These are phyloP conservation scores for Nysson spinosus DNA, from an alignment of 2,888 invertebrate genomes.

Conservation along the genomic window DNA sequence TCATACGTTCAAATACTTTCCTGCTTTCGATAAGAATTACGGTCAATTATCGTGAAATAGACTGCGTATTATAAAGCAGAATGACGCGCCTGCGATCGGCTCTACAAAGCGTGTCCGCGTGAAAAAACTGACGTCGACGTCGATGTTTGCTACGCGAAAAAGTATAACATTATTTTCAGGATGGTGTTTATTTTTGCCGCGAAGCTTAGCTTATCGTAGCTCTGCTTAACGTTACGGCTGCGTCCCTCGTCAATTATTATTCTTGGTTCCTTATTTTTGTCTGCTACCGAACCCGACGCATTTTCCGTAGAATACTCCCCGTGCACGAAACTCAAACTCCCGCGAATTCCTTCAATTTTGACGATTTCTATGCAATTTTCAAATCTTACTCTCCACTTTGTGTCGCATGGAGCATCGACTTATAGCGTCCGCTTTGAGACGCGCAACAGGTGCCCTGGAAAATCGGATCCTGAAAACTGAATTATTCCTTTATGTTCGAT, in stretches of 20 bases:
- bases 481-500: too few relatives aligned
- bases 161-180: conserved; percentile 55
- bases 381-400: neutral
- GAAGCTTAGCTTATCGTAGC: conserved; percentile 43
- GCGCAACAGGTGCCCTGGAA: conserved; percentile 47
- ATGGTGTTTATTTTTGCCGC: conserved; percentile 56
- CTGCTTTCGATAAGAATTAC: too few relatives aligned
- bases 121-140: neutral
- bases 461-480: too few relatives aligned
- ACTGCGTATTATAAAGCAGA: too few relatives aligned
- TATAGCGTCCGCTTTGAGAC: neutral
- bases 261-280: conserved; percentile 58
- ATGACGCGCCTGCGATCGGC: too few relatives aligned
- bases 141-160: conserved; percentile 28
- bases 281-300: conserved; percentile 27
- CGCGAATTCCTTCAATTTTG: conserved; percentile 1
- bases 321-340: conserved; percentile 2
- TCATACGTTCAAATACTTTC: too few relatives aligned
- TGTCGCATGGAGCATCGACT: neutral
- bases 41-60: too few relatives aligned
- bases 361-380: neutral
- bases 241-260: conserved; percentile 58
- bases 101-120: too few relatives aligned
- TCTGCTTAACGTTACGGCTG: conserved; percentile 53
- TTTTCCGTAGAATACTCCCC: conserved; percentile 23